Evolutionary conservation across 2,113 vertebrate genomes (phyloP), one percentile per base, ranked within the genome.

Genomic region (Embiotoca jacksoni): DNA sequence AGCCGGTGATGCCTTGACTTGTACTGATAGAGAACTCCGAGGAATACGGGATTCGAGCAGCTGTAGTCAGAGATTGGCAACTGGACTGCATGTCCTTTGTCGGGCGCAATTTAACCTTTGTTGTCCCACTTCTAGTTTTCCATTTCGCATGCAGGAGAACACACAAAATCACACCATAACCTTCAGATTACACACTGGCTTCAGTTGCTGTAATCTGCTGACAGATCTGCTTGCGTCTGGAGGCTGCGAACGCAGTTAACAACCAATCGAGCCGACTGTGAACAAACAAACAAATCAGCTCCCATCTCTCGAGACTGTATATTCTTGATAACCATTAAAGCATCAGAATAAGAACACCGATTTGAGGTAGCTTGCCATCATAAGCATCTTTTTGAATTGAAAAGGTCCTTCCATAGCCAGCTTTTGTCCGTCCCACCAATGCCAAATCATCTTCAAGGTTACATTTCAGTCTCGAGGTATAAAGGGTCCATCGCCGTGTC

Each of bases 391-490:
- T 73, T 64, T 32, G 31, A 64, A 64, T 55, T 31, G 1, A 73
- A 84, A 75, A 44, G 33, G 9, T 66, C 37, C 37, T 31, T 46
- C n/a, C 23, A 56, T 14, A 31, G 59, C 10, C 61, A 31, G 39
- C 23, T 70, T 58, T 74, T 49, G 37, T 81, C 49, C 35, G 44
- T 35, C 37, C 52, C 69, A 15, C 16, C 44, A 60, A 3, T 61
- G 72, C 23, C 79, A 80, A 70, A 64, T 77, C 54, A 79, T 66
- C 65, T 59, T 76, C 74, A 82, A 83, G 74, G 81, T 67, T 73
- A 77, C 72, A 62, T 31, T 33, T 81, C 80, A 64, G 50, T 78
- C 41, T 75, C 23, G n/a, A 56, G 41, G 47, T 41, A 78, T 77
- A 85, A 85, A 81, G 32, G 57, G 49, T 69, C 39, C 4, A 53